Evolutionary conservation across 2,113 vertebrate genomes (phyloP).

Genomic region (Sclerurus mexicanus): DNA sequence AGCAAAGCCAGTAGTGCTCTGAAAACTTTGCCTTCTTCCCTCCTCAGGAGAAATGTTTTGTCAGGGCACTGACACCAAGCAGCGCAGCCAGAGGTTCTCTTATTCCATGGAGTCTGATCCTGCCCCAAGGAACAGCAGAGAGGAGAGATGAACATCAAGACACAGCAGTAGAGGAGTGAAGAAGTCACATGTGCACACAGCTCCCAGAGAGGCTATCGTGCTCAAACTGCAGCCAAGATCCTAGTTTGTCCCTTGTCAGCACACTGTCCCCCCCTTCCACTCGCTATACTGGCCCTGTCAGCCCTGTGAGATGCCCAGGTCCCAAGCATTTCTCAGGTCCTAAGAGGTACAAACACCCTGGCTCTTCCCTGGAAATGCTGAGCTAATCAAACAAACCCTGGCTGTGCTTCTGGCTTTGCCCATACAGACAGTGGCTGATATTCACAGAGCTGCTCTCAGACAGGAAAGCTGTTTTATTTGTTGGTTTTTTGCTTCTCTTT

Average conservation of each 20-base stretch:
- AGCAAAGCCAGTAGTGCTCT: background rate
- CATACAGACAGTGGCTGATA: background rate
- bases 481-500: background rate
- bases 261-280: background rate
- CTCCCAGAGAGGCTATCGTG: background rate
- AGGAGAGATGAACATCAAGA: background rate
- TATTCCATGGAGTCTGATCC: background rate
- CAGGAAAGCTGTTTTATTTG: background rate
- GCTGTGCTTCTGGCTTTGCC: background rate
- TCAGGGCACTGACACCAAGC: background rate
- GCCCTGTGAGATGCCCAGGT: background rate
- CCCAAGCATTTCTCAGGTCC: background rate
- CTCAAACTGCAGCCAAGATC: background rate
- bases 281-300: background rate
- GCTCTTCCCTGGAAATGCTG: background rate
- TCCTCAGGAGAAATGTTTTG: background rate
- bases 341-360: background rate
- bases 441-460: background rate
- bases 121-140: background rate
- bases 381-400: background rate
- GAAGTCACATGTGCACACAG: background rate
- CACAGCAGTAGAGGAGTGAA: background rate
- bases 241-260: rapidly evolving
- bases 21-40: background rate
- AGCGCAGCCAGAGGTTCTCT: background rate